Evolutionary conservation across 2,888 invertebrate genomes (phyloP), one percentile per base, ranked within the genome.

Genomic region (Chelonus formosanus): DNA sequence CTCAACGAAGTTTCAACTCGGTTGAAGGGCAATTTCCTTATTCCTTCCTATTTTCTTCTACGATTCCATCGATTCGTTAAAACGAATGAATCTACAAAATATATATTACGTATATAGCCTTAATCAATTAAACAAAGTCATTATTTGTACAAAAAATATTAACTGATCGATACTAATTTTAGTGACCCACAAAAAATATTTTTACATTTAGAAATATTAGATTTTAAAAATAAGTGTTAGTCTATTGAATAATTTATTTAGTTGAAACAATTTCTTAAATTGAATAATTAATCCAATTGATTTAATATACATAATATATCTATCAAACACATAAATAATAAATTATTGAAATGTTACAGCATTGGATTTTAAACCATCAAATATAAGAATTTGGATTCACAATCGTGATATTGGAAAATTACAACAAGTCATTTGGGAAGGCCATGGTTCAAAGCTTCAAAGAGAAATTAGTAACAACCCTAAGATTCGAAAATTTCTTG

Each of bases 341-440:
- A 56, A 8, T 56, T 8, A 40, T 56, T 20, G 57, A 56, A 36
- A 35, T 4, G 40, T 75, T 73, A 20, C 84, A 92, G 94, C 89
- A 82, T 86, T 93, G 81, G 91, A 92, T 79, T 90, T 94, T 76
- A 93, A 92, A 77, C 89, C 92, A 66, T 93, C 96, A 73, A 96
- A 95, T 80, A 96, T 97, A 72, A 88, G 96, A 74, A 96, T 96
- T 86, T 97, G 97, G 97, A 95, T 96, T 76, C 95, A 96, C 84
- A 96, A 96, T 84, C 90, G 93, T 83, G 95, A 96, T 84, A 89
- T 96, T 82, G 90, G 89, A 59, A 92, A 93, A 74, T 86, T 96
- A 75, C 95, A 96, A 85, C 91, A 92, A 78, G 93, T 96, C 3
- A 88, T 96, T 61, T 94, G 96, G 93, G 93, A 93, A 78, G 96